Conservation (phyloP, 2,113 vertebrate genomes). For the Amblyornis subalaris region DNA sequence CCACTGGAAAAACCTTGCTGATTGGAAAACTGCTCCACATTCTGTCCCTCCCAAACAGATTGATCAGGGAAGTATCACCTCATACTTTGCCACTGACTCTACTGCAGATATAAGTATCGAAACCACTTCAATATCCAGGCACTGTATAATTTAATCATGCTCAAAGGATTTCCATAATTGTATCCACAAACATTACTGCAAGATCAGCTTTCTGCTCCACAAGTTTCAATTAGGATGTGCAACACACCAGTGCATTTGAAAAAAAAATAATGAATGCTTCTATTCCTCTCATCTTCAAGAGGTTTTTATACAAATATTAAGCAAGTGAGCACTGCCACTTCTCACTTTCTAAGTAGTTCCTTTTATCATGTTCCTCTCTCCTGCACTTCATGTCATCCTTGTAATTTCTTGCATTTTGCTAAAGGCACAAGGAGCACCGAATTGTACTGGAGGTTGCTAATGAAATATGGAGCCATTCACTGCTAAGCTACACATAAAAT, state of each 20-base stretch:
- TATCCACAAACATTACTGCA: not conserved
- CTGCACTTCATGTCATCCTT: not conserved
- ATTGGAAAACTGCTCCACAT: not conserved
- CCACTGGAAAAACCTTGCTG: not conserved
- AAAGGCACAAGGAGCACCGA: not conserved
- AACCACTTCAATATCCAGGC: not conserved
- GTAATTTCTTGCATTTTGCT: slow-evolving; percentile 24
- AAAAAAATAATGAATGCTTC: not conserved
- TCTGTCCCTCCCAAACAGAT: not conserved
- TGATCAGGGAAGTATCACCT: not conserved
- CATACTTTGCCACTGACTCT: not conserved
- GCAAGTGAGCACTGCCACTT: not conserved
- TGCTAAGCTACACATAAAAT: not conserved
- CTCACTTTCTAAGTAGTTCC: not conserved
- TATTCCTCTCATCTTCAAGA: not conserved
- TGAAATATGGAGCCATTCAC: not conserved
- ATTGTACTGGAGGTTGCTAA: not conserved
- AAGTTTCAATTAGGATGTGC: slow-evolving; percentile 47
- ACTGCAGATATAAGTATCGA: not conserved
- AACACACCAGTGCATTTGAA: not conserved
- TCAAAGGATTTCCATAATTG: slow-evolving; percentile 43
- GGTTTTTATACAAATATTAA: not conserved
- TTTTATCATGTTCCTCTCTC: not conserved
- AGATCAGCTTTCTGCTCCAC: slow-evolving; percentile 36
- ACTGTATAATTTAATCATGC: not conserved